A percentile compares a stretch with the other conserved stretches of the same genome.
These are phyloP conservation scores for Hypomesus transpacificus DNA, from an alignment of 2,113 vertebrate genomes.

Conservation along the genomic window DNA sequence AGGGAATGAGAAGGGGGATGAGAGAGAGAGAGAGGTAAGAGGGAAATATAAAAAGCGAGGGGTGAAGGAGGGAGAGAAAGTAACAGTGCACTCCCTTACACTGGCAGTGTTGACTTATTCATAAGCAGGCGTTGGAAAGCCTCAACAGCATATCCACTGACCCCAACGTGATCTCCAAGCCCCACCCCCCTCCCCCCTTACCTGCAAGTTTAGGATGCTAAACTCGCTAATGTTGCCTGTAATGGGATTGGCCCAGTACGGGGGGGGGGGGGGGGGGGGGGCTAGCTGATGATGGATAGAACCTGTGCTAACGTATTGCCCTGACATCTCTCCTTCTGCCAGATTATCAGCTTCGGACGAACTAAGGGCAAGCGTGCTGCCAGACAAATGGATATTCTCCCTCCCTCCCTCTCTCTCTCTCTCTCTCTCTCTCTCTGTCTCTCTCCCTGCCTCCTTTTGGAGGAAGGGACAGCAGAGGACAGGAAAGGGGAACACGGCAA, in stretches of 20 bases:
- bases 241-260: conserved; percentile 32
- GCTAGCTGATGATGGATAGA: conserved; percentile 24
- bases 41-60: neutral
- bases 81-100: conserved; percentile 18
- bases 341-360: conserved; percentile 81
- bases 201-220: neutral
- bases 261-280: neutral
- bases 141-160: neutral
- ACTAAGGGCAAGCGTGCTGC: conserved; percentile 65
- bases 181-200: neutral
- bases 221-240: conserved; percentile 28
- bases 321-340: conserved; percentile 63
- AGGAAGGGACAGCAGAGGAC: conserved; percentile 47
- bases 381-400: conserved; percentile 55
- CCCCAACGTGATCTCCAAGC: neutral
- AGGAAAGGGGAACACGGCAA: conserved; percentile 30
- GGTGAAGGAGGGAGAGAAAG: neutral
- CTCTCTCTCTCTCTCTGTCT: neutral
- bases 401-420: neutral
- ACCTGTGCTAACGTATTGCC: conserved; percentile 55
- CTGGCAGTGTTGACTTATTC: conserved; percentile 56
- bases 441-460: conserved; percentile 16
- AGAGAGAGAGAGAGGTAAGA: conserved; percentile 1
- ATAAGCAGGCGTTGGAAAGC: conserved; percentile 38
- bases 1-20: conserved; percentile 7